phyloP scores from a whole-genome alignment of 2,113 vertebrate species.

The Columba livia region DNA sequence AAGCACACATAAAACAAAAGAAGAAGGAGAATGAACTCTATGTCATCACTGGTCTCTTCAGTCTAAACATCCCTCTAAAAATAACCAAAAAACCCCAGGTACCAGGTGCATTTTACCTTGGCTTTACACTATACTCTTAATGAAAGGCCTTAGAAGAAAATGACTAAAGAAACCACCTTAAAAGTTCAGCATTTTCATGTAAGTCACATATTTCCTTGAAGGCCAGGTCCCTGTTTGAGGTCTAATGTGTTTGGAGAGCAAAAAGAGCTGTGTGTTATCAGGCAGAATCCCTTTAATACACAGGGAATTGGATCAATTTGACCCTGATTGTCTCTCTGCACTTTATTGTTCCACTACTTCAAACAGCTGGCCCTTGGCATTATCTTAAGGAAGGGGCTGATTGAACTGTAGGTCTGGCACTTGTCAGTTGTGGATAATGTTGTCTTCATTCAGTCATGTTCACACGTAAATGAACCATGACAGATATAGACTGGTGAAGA shows the following conservation, averaged over 20 bases:
- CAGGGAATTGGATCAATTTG: constrained; percentile 71
- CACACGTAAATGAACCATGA: constrained; percentile 73
- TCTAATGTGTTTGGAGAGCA: constrained; percentile 69
- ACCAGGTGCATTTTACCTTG: constrained; percentile 42
- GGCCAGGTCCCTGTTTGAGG: constrained; percentile 63
- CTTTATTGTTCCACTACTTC: constrained; percentile 71
- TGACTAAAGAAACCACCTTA: constrained; percentile 40
- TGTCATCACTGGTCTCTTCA: neutral
- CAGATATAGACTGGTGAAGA: constrained; percentile 73
- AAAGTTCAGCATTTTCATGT: constrained; percentile 60
- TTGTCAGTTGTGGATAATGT: constrained; percentile 73
- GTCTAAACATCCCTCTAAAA: constrained; percentile 41
- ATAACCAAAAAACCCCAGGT: neutral
- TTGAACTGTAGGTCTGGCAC: constrained; percentile 73
- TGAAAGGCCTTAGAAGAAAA: constrained; percentile 54
- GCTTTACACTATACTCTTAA: constrained; percentile 7
- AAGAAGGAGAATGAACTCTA: constrained; percentile 31
- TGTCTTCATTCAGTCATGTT: constrained; percentile 73
- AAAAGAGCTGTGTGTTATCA: constrained; percentile 56
- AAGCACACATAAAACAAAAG: constrained; percentile 63
- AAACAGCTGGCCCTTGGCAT: constrained; percentile 67
- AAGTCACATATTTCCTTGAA: constrained; percentile 67
- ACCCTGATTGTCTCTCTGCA: constrained; percentile 66
- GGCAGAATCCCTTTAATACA: constrained; percentile 68
- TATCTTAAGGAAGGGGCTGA: constrained; percentile 70